Evolutionary conservation across 64 coral and sea anemone species (phyloP).

Genomic region (Pocillopora damicornis): DNA sequence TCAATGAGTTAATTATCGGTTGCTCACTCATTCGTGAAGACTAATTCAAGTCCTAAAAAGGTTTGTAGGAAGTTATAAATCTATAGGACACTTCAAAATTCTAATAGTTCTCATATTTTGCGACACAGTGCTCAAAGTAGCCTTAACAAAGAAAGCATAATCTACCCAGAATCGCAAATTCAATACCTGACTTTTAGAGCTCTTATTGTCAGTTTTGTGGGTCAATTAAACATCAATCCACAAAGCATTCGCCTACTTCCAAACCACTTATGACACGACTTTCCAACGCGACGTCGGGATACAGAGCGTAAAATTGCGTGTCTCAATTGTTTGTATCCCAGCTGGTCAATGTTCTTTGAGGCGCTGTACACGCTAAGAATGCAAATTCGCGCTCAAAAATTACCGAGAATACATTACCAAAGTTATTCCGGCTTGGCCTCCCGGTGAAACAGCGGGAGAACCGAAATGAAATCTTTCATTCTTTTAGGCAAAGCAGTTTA

Average conservation of each 20-base stretch:
- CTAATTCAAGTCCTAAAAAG: background rate
- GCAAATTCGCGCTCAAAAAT: background rate
- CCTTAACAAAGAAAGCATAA: background rate
- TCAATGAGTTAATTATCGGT: conserved; percentile 5
- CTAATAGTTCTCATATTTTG: background rate
- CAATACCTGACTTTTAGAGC: background rate
- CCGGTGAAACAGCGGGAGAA: conserved; percentile 7
- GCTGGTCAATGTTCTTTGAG: background rate
- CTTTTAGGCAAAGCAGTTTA: background rate
- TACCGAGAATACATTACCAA: conserved; percentile 14
- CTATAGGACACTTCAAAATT: background rate
- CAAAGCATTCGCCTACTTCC: background rate
- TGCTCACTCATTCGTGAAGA: background rate
- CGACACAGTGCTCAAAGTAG: background rate
- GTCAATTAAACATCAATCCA: background rate
- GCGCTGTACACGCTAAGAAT: background rate
- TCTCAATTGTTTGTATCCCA: no score
- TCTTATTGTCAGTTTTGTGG: background rate
- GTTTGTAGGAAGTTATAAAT: background rate
- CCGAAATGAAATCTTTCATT: background rate
- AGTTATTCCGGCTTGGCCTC: background rate
- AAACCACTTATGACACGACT: background rate
- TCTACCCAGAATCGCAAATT: background rate
- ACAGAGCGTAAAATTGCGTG: background rate
- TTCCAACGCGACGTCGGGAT: background rate